Base-by-base conservation (phyloP, 2,888 invertebrate genomes). In the Torymus tubicola region DNA sequence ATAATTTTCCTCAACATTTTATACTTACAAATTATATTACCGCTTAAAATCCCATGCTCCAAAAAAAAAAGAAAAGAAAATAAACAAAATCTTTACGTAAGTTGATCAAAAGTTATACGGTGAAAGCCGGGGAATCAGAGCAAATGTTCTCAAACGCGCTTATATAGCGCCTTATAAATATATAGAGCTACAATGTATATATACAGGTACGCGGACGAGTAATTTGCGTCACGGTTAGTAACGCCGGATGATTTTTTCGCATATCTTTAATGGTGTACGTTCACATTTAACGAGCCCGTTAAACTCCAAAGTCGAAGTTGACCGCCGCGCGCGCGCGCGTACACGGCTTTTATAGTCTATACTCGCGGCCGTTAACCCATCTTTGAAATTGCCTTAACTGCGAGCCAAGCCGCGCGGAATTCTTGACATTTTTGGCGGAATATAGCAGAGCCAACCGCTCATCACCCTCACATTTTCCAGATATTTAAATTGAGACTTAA, bases 351-450 rank as follows among this genome's bases (percentile, higher is more conserved):
- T 67, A 78, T 65, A 78, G 76, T 75, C 67, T 60, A 75, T 77
- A 77, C 57, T 77, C 21, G 69, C 31, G 67, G 78, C 24, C 78
- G 67, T 78, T 72, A 78, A 72, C 78, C 78, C 72, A 78, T 67
- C 72, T 72, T 65, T 70, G 14, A 71, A 71, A 78, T 78, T 77
- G 50, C 76, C 53, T 69, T 55, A 71, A 71, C 65, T 60, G 65
- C 21, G 64, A 16, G 64, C 58, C 53, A 58, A n/a, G 64, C 16
- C n/a, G 14, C 18, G 64, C 55, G 55, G 57, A 69, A 76, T 61
- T 76, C 61, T 53, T 61, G 16, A 18, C 12, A 24, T 16, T 24
- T 50, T 31, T 42, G 18, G 24, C 12, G n/a, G 42, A 58, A 13
- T 21, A 55, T 24, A n/a, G 12, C 2, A 55, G n/a, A n/a, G 12